Conservation (phyloP, 2,888 invertebrate genomes). For the Capitulum mitella region DNA sequence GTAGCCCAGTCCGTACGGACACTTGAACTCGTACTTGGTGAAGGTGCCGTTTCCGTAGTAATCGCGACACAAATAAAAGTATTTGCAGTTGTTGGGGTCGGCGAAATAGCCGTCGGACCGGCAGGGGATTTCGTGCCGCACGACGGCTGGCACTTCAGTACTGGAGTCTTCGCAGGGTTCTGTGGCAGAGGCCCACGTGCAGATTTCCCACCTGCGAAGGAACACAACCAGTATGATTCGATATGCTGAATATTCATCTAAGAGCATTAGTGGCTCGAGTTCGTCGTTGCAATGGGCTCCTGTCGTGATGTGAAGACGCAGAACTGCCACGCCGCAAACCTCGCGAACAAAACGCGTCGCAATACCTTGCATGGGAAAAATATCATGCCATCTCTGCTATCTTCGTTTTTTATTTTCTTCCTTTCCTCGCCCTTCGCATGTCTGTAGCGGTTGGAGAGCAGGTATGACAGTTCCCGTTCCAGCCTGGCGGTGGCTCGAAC, state of each 20-base stretch:
- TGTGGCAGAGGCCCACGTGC: conserved; percentile 69
- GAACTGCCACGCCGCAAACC: too few relatives aligned
- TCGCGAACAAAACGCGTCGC: too few relatives aligned
- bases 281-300: background rate
- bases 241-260: conserved; percentile 37
- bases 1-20: conserved; percentile 70
- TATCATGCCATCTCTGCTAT: too few relatives aligned
- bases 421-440: too few relatives aligned
- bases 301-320: background rate
- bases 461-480: too few relatives aligned
- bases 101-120: conserved; percentile 65
- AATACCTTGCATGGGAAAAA: too few relatives aligned
- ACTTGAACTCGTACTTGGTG: conserved; percentile 70
- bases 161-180: conserved; percentile 60
- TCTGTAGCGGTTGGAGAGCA: too few relatives aligned
- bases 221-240: background rate
- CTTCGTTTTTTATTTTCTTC: too few relatives aligned
- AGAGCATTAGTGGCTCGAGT: background rate
- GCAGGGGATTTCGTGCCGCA: conserved; percentile 59
- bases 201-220: conserved; percentile 59
- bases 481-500: too few relatives aligned
- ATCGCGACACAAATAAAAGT: conserved; percentile 68
- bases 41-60: conserved; percentile 43
- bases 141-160: conserved; percentile 69
- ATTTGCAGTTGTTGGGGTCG: conserved; percentile 71